Evolutionary conservation across 1,140 invertebrate genomes (phyloP).

Genomic region (Nephotettix cincticeps): DNA sequence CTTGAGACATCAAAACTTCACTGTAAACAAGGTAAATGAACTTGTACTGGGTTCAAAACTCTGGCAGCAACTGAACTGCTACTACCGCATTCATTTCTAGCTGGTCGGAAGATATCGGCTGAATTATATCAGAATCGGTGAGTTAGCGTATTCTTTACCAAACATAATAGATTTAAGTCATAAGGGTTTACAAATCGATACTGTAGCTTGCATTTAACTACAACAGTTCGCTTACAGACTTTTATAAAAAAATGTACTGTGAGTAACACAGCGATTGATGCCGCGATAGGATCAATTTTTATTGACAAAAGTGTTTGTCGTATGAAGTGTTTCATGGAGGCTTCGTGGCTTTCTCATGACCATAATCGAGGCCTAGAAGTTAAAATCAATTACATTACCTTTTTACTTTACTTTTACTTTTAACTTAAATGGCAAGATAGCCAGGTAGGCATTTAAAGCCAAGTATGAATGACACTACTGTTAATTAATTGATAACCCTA

Average conservation of each 20-base stretch:
- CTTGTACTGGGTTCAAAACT: slow-evolving; percentile 15
- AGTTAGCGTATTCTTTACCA: not conserved
- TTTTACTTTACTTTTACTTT: no score
- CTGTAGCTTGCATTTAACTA: not conserved
- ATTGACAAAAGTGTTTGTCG: no score
- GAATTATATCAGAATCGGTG: slow-evolving; percentile 18
- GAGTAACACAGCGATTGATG: no score
- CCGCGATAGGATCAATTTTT: no score
- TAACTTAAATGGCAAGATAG: no score
- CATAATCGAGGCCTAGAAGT: no score
- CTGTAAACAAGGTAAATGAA: slow-evolving; percentile 10
- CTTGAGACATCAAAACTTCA: slow-evolving; percentile 13
- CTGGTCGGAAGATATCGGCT: slow-evolving; percentile 31
- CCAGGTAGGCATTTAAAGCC: no score
- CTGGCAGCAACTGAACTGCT: slow-evolving; percentile 10
- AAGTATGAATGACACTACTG: no score
- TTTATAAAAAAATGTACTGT: not conserved
- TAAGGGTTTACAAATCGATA: not conserved
- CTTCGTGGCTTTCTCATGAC: no score
- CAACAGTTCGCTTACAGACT: not conserved
- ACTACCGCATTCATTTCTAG: slow-evolving; percentile 26
- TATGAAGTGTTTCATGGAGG: no score
- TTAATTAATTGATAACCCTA: no score
- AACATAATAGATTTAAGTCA: not conserved
- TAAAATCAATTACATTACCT: no score